Conservation (phyloP, 2,888 invertebrate species). For the Drosophila barbarae region DNA sequence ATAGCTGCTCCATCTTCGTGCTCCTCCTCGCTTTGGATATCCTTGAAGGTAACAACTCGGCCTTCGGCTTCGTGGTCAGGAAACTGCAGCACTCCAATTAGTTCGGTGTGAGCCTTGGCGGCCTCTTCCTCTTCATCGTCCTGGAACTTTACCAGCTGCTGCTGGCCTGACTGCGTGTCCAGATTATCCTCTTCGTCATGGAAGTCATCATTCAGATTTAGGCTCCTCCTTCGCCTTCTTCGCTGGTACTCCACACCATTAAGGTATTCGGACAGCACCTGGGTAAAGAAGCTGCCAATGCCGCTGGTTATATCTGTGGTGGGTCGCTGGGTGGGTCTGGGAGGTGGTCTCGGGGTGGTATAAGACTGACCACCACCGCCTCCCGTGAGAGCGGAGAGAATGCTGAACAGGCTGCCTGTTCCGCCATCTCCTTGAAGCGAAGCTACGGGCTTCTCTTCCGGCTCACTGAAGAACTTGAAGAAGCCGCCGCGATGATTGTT, state of each 20-base stretch:
- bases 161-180: conserved; percentile 55
- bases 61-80: conserved; percentile 53
- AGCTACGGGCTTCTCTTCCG: conserved; percentile 77
- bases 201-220: conserved; percentile 66
- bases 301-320: conserved; percentile 70
- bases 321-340: conserved; percentile 59
- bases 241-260: conserved; percentile 73
- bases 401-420: conserved; percentile 67
- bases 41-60: conserved; percentile 61
- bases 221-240: conserved; percentile 54
- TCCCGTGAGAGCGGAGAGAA: conserved; percentile 73
- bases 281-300: conserved; percentile 77
- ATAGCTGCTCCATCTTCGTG: conserved; percentile 33
- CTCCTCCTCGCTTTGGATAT: conserved; percentile 54
- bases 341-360: conserved; percentile 57
- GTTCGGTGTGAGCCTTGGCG: conserved; percentile 61
- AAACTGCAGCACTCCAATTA: conserved; percentile 65
- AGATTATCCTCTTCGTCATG: conserved; percentile 66
- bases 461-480: conserved; percentile 87
- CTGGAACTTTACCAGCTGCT: conserved; percentile 58
- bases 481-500: conserved; percentile 93
- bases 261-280: conserved; percentile 76
- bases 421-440: conserved; percentile 47
- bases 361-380: conserved; percentile 35
- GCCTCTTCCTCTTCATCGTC: conserved; percentile 62